Evolutionary conservation across 2,888 invertebrate genomes (phyloP), one percentile per base, ranked within the genome.

Genomic region (Anticlea derivata): DNA sequence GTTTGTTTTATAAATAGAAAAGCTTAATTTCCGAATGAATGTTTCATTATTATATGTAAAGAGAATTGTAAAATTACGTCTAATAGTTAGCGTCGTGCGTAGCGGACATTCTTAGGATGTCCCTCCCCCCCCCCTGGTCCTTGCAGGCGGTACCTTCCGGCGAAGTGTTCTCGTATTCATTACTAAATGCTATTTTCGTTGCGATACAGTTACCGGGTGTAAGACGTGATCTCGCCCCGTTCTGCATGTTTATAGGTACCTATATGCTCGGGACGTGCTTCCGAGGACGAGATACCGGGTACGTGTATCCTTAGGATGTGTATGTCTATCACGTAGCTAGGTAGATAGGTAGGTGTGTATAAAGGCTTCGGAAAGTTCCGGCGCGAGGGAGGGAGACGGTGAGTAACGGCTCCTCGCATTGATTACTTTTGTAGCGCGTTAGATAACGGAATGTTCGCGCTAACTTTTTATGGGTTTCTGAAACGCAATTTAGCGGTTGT

Each of bases 341-440:
- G 7, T n/a, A 37, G 7, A 11, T 24, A 37, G 24, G 24, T 24
- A 37, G 34, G 20, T 1, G 20, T 8, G 2, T 22, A 10, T 34
- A 34, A 10, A 6, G 7, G 22, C n/a, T 2, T 17, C 22, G 29
- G 5, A 11, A 41, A 31, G 41, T 13, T 24, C 7, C 7, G 5
- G 34, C 33, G 40, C 34, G 40, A 22, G 40, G n/a, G 35, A 27
- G 45, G 12, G 55, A 44, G 56, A 31, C 50, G 50, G 39, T 44
- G 46, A 50, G 45, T 53, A 39, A 49, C 41, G 50, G 47, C 29
- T 49, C 37, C 49, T 37, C 37, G 54, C 58, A 54, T 60, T 60
- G 44, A 58, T 61, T 61, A 58, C 60, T 58, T 52, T 51, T 54
- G 55, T 55, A 51, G 49, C 33, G 43, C 43, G 46, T 53, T 40